Evolutionary conservation across 2,797 vertebrate species (phyloP).

Genomic region (Delichon dasypus): DNA sequence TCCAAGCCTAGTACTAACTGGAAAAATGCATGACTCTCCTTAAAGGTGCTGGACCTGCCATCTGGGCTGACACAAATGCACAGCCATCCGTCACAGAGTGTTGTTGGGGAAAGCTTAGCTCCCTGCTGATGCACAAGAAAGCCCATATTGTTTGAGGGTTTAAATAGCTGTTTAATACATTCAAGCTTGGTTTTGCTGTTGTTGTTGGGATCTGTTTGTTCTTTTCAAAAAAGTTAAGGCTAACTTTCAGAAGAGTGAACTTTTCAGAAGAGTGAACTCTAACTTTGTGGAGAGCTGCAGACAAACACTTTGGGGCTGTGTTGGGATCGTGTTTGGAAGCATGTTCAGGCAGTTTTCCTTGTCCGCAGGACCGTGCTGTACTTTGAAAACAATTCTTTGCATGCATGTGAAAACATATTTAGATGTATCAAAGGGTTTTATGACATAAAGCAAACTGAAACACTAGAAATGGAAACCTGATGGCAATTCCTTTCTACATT

Average conservation of each 20-base stretch:
- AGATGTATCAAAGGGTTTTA: constrained; percentile 39
- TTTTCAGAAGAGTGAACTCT: neutral
- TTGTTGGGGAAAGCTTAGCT: constrained; percentile 18
- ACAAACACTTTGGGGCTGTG: neutral
- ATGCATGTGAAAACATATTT: constrained; percentile 39
- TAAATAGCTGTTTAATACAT: constrained; percentile 45
- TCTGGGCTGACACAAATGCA: neutral
- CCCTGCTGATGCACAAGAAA: constrained; percentile 40
- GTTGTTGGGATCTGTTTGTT: neutral
- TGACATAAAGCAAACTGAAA: constrained; percentile 18
- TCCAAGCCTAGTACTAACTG: neutral
- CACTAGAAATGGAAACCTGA: constrained; percentile 55
- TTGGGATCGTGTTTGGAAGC: neutral
- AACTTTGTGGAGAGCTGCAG: neutral
- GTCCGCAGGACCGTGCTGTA: neutral
- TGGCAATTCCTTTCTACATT: constrained; percentile 20
- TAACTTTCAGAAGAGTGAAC: neutral
- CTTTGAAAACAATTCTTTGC: constrained; percentile 27
- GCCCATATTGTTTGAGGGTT: neutral
- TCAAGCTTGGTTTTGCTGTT: neutral
- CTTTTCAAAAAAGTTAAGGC: neutral
- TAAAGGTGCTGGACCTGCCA: neutral
- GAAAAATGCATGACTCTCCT: neutral
- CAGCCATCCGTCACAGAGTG: neutral
- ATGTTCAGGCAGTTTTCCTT: neutral